Conservation (phyloP, 1,140 invertebrate species). For the Macrotrachela quadricornifera region DNA sequence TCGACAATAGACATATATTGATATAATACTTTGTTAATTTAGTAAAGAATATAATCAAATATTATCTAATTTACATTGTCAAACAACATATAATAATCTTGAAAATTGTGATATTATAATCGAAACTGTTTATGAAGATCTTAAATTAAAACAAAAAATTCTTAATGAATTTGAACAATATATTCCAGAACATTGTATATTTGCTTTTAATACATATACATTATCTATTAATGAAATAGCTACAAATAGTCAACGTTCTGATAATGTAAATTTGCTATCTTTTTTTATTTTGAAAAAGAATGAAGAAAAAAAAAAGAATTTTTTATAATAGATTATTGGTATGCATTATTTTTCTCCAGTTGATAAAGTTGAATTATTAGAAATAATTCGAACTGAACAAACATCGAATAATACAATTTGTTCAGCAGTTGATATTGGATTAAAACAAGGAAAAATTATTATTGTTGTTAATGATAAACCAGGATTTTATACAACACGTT, state of each 20-base stretch:
- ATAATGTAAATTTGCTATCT: slow-evolving; percentile 43
- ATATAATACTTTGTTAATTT: too few relatives aligned
- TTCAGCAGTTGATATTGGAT: slow-evolving; percentile 43
- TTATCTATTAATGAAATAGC: slow-evolving; percentile 88
- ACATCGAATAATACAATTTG: slow-evolving; percentile 70
- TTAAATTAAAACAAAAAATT: slow-evolving; percentile 83
- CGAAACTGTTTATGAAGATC: slow-evolving; percentile 95
- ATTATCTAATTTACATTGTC: slow-evolving; percentile 53
- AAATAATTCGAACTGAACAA: slow-evolving; percentile 86
- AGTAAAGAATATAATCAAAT: slow-evolving; percentile 29
- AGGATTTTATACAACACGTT: slow-evolving; percentile 93
- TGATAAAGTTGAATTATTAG: slow-evolving; percentile 97
- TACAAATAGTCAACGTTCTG: slow-evolving; percentile 66
- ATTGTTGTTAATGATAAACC: slow-evolving; percentile 91
- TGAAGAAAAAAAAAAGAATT: too few relatives aligned
- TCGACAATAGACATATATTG: too few relatives aligned
- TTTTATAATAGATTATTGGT: slow-evolving; percentile 36
- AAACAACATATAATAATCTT: slow-evolving; percentile 63
- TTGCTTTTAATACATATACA: slow-evolving; percentile 93
- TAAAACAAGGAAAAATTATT: slow-evolving; percentile 87
- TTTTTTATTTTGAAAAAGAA: too few relatives aligned
- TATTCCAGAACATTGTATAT: slow-evolving; percentile 66
- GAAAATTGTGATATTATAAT: slow-evolving; percentile 77
- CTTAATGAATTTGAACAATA: slow-evolving; percentile 78
- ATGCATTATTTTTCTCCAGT: slow-evolving; percentile 99